phyloP scores from a whole-genome alignment of 1,140 invertebrate species.

The Drosophila santomea region DNA sequence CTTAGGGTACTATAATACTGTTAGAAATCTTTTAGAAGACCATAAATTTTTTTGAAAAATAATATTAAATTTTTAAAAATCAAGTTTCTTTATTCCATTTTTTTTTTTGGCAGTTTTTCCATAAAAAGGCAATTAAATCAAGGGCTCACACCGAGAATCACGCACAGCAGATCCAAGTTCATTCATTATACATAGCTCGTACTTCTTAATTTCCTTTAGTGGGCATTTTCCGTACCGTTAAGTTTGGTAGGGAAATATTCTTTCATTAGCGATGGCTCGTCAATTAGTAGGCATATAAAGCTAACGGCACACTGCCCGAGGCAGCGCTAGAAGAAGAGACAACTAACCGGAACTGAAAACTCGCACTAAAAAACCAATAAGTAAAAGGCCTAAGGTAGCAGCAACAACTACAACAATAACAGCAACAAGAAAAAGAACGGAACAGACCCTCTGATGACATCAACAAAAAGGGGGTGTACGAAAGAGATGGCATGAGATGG shows the following conservation, averaged over 20 bases:
- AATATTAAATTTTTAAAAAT: background rate
- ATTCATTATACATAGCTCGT: background rate
- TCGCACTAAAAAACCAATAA: conserved; percentile 62
- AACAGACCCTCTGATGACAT: conserved; percentile 51
- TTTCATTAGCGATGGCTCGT: conserved; percentile 65
- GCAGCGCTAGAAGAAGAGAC: conserved; percentile 17
- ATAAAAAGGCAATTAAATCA: conserved; percentile 30
- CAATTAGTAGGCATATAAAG: conserved; percentile 68
- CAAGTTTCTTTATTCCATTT: no score
- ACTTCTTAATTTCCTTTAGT: conserved; percentile 5
- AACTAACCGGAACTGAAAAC: conserved; percentile 69
- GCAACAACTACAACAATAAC: conserved; percentile 11
- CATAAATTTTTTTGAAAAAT: no score
- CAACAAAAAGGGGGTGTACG: conserved; percentile 23
- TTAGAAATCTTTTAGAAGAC: no score
- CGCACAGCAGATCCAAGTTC: conserved; percentile 50
- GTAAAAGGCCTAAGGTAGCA: conserved; percentile 32
- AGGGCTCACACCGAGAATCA: conserved; percentile 19
- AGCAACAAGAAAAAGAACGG: conserved; percentile 8
- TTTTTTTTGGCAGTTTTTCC: background rate
- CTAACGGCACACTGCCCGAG: conserved; percentile 57
- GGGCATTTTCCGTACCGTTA: conserved; percentile 67
- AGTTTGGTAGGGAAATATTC: conserved; percentile 60
- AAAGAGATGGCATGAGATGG: background rate
- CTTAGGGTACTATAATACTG: no score